Conservation (phyloP, 2,797 vertebrate genomes). For the Microcaecilia unicolor region DNA sequence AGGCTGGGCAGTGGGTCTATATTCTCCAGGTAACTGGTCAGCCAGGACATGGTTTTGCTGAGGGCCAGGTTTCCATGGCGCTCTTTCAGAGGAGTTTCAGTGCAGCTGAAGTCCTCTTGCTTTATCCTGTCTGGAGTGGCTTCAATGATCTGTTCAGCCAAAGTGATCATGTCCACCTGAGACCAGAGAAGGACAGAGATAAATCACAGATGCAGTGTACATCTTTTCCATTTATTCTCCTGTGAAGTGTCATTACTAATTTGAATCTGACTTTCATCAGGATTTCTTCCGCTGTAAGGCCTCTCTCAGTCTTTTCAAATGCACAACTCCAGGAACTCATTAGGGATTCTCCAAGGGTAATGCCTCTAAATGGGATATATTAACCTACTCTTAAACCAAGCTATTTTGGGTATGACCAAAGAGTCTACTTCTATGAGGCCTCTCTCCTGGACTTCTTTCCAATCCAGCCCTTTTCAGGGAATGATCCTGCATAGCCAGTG, state of each 20-base stretch:
- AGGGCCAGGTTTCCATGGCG: conserved; percentile 56
- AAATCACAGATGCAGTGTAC: no score
- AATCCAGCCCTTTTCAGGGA: rapidly evolving
- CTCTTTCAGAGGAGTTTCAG: conserved; percentile 61
- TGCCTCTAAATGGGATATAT: no score
- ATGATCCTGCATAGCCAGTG: no score
- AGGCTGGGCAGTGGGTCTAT: conserved; percentile 58
- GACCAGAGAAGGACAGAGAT: neutral
- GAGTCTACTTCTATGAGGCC: no score
- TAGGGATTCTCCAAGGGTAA: no score
- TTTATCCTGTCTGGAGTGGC: conserved; percentile 83
- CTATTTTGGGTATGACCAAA: no score
- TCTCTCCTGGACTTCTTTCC: neutral
- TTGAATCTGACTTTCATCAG: no score
- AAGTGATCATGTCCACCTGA: conserved; percentile 79
- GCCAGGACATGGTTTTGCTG: conserved; percentile 70
- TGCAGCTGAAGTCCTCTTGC: conserved; percentile 66
- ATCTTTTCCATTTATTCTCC: neutral
- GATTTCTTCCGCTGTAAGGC: no score
- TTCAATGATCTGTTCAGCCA: conserved; percentile 83
- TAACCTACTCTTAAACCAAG: no score
- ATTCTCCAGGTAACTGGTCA: conserved; percentile 76
- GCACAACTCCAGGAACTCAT: no score
- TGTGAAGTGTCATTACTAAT: no score
- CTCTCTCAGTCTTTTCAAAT: no score